Base-by-base conservation (phyloP, 2,113 vertebrate species). In the Chroicocephalus ridibundus region DNA sequence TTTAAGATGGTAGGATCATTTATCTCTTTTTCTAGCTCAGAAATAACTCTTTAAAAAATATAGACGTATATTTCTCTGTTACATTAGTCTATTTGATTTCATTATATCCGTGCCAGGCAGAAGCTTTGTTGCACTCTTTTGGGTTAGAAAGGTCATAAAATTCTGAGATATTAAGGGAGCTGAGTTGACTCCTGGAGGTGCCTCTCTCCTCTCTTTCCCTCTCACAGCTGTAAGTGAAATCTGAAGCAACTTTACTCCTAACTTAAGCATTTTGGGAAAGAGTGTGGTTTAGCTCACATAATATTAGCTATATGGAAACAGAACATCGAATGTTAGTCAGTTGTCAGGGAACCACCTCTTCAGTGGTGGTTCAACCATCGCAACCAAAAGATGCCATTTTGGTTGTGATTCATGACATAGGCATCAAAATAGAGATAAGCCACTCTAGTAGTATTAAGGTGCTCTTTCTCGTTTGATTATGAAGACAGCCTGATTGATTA, bases 241-340 rank as follows among this genome's bases (percentile, higher is more conserved):
- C 44, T 94, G 46, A 47, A 83, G 31, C 1, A 3, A 4, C 44
- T 66, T 70, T 19, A 13, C 20, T 83, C 14, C 10, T 72, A 17
- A 57, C 21, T 66, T 42, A 4, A 0, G 2, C 34, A 7, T 54
- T 55, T 93, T n/a, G 38, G 15, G 1, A 1, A 29, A 62, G 46
- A 62, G 12, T 38, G 29, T 1, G 0, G 24, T 89, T 94, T 75
- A 87, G 19, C 51, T 82, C 3, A 1, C 9, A 10, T 61, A 15
- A 62, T 0, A 0, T 57, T 44, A 68, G 11, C 13, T 83, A 0
- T 62, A 18, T 2, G 7, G 47, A 58, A 84, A 16, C 8, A 84
- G 21, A 68, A 18, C 32, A 55, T 55, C 12, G 31, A 31, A 18
- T 9, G 4, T 34, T 68, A 75, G 20, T 70, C 32, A 54, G 3